Evolutionary conservation across 2,888 invertebrate species (phyloP).

Genomic region (Amaurobius ferox): DNA sequence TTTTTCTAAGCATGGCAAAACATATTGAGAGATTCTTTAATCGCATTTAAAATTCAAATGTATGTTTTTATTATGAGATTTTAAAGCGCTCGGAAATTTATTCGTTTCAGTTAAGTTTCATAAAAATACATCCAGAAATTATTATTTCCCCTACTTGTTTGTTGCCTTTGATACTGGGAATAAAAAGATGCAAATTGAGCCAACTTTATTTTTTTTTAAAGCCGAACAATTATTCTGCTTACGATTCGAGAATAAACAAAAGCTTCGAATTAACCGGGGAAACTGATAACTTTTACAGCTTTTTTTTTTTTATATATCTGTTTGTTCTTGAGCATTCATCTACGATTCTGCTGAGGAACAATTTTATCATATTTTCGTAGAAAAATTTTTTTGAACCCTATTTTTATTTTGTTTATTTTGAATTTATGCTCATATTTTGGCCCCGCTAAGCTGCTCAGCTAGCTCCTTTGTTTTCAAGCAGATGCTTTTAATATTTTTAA

Average conservation of each 20-base stretch:
- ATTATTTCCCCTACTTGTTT: neutral
- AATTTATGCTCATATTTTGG: neutral
- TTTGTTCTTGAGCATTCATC: neutral
- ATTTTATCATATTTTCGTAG: neutral
- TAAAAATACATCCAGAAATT: neutral
- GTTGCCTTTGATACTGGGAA: neutral
- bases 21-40: neutral
- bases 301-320: neutral
- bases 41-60: conserved; percentile 1
- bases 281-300: conserved; percentile 5
- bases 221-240: neutral
- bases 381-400: neutral
- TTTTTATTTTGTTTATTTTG: neutral
- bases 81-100: neutral
- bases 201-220: neutral
- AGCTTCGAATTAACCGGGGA: neutral
- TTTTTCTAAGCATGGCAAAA: too few relatives aligned
- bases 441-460: neutral
- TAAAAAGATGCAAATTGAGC: conserved; percentile 5
- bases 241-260: neutral
- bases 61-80: neutral
- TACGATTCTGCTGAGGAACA: neutral
- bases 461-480: neutral
- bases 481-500: neutral
- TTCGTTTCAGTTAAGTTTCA: conserved; percentile 1